These are phyloP conservation scores for Lanius collurio DNA, from an alignment of 2,113 vertebrate species.

Conservation along the genomic window DNA sequence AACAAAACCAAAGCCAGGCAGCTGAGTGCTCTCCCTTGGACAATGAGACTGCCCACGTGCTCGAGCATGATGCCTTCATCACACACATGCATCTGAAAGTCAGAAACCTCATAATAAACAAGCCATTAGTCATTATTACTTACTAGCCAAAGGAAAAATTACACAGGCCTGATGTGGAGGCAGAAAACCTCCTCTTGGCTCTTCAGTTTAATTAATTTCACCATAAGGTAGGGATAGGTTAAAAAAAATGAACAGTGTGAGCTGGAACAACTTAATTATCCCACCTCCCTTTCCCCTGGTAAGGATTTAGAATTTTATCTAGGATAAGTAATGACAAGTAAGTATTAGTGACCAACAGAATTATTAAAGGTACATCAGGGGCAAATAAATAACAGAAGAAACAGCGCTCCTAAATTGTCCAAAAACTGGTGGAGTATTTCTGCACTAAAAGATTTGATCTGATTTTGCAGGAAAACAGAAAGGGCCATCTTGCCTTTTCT, in stretches of 20 bases:
- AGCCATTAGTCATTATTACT: neutral
- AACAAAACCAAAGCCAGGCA: accelerated
- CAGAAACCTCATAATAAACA: neutral
- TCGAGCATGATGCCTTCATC: neutral
- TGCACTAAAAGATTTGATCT: neutral
- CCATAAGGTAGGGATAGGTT: neutral
- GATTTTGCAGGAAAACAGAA: neutral
- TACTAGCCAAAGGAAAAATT: neutral
- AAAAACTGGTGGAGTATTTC: neutral
- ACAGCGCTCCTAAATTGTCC: neutral
- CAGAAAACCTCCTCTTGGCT: neutral
- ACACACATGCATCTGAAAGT: neutral
- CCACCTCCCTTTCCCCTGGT: neutral
- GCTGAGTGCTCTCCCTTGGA: neutral
- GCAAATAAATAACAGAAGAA: neutral
- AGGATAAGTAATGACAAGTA: neutral
- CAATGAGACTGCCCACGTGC: neutral
- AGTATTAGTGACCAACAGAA: neutral
- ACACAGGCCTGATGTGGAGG: neutral
- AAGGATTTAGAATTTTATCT: neutral
- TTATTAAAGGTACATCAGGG: neutral
- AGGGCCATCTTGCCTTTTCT: neutral
- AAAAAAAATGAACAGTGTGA: neutral
- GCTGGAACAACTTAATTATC: neutral
- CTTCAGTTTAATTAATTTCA: neutral